Percentiles rank a stretch among this genome's conserved stretches.
These are phyloP conservation scores for Amphiprion ocellaris DNA, from an alignment of 2,113 vertebrate species.

Conservation along the genomic window DNA sequence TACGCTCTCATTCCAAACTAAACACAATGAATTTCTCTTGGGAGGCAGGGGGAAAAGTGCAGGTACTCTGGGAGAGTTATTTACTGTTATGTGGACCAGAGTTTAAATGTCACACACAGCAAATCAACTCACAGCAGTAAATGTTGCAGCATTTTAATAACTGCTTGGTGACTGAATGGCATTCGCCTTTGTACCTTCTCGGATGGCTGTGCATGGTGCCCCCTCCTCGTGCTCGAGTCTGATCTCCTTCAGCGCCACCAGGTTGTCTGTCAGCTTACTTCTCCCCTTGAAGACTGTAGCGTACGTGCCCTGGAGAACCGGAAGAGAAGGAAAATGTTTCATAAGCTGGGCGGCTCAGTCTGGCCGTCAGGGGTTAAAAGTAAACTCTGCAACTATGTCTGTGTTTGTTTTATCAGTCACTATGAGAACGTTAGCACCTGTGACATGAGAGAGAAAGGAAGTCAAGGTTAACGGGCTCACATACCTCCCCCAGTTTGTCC, in stretches of 20 bases:
- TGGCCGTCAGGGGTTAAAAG: constrained; percentile 4
- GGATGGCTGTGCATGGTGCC: constrained; percentile 94
- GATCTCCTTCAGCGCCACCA: constrained; percentile 97
- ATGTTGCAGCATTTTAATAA: neutral
- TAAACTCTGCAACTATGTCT: neutral
- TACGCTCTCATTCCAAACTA: neutral
- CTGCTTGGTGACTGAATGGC: neutral
- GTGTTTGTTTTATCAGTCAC: constrained; percentile 7
- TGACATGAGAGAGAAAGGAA: neutral
- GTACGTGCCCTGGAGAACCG: constrained; percentile 89
- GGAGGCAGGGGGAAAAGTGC: no score
- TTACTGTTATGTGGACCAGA: no score
- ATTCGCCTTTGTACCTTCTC: constrained; percentile 88
- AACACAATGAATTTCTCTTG: no score
- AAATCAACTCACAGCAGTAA: neutral
- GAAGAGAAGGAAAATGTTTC: neutral
- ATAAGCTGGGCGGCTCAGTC: neutral
- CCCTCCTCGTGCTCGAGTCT: constrained; percentile 96
- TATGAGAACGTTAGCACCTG: constrained; percentile 46
- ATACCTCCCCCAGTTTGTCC: constrained; percentile 97
- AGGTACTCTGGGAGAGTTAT: no score
- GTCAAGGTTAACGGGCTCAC: constrained; percentile 53
- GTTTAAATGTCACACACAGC: no score
- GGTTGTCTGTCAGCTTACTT: constrained; percentile 96
- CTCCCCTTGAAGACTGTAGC: constrained; percentile 97